Evolutionary conservation across 2,888 invertebrate species (phyloP), one percentile per base, ranked within the genome.

Genomic region (Phaedon cochleariae): DNA sequence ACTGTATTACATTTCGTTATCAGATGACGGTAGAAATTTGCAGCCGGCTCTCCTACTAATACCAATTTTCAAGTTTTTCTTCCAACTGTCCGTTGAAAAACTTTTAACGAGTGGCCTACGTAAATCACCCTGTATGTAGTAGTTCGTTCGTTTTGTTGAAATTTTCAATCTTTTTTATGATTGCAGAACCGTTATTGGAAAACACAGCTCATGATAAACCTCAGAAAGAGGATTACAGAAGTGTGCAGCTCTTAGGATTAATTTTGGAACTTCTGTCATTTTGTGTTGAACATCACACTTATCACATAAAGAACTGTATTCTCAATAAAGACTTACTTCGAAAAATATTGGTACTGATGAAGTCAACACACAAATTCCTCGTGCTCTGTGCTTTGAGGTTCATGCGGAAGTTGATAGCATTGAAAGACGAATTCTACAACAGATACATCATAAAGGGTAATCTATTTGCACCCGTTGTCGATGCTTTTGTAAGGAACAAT

Each of bases 371-470:
- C 86, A 96, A 96, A 79, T 99, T 99, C 88, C 90, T 99, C 76
- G 97, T 97, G 77, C 89, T 99, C 65, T 94, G 97, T 85, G 97
- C 98, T 62, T 88, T 99, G 76, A 90, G 98, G 71, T 95, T 99
- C 85, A 92, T 99, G 91, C 90, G 99, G 77, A 97, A 97, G 85
- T 94, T 99, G 73, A 92, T 98, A 78, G 96, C 97, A 60, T 88
- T 98, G 66, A 98, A 99, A 85, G 99, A 99, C 83, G 99, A 99
- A 82, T 96, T 97, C 85, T 99, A 99, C 86, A 96, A 98, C 86
- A 67, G 70, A 49, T 95, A 98, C 85, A 96, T 98, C 77, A 93
- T 95, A 75, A 95, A 95, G 83, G 94, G 96, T 69, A 95, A 96
- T 85, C 88, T 98, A 64, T 96, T 99, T 85, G 93, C 94, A 74